A percentile compares a stretch with the other conserved stretches of the same genome.
phyloP scores from a whole-genome alignment of 2,113 vertebrate species.

The Burhinus oedicnemus region DNA sequence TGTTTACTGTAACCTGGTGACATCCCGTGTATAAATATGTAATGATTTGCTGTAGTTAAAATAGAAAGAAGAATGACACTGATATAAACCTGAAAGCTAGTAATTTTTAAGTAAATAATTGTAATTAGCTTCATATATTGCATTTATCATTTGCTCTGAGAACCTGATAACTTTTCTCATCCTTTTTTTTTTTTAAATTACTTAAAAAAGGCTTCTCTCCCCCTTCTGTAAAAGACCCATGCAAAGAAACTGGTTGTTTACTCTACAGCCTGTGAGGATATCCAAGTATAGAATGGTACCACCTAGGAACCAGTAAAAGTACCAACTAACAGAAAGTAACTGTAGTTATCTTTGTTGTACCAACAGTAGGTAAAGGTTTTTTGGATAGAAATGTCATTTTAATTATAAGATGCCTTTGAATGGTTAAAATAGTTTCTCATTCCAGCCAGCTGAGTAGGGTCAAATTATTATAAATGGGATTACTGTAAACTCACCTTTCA shows the following conservation, averaged over 20 bases:
- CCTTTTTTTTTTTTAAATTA: neutral
- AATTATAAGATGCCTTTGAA: neutral
- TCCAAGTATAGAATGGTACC: neutral
- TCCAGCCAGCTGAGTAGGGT: neutral
- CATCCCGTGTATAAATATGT: neutral
- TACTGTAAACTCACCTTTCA: neutral
- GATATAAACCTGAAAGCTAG: neutral
- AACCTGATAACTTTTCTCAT: neutral
- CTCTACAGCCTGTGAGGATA: neutral
- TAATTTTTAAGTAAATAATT: neutral
- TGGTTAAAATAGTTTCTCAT: neutral
- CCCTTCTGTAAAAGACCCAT: neutral
- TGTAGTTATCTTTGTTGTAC: neutral
- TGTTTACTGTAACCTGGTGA: neutral
- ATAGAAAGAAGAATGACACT: neutral
- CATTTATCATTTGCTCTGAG: neutral
- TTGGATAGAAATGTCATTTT: neutral
- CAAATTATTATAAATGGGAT: neutral
- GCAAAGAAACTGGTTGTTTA: neutral
- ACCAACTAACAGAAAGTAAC: neutral
- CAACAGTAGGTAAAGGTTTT: neutral
- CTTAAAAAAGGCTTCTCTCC: neutral
- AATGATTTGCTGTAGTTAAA: neutral
- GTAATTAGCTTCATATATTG: neutral
- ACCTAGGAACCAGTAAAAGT: neutral